A percentile compares a stretch with the other conserved stretches of the same genome.
These are phyloP conservation scores for Vireo griseus DNA, from an alignment of 2,797 vertebrate genomes.

Conservation along the genomic window DNA sequence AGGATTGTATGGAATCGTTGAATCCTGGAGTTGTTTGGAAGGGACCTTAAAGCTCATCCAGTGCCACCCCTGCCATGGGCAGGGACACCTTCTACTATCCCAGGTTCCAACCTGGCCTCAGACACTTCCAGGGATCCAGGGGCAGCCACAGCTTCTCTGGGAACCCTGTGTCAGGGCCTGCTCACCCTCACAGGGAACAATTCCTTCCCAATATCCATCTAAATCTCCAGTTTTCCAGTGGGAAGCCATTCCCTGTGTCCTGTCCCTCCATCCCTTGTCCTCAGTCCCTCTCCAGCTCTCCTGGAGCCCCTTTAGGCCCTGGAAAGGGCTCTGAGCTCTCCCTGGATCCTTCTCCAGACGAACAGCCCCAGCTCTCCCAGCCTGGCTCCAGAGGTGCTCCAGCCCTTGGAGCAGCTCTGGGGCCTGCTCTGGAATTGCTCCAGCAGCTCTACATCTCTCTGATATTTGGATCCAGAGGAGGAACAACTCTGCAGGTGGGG, in stretches of 20 bases:
- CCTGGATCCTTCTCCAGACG: background rate
- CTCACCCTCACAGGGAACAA: background rate
- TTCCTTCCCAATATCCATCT: fast-evolving
- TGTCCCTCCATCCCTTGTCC: background rate
- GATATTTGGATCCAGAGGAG: background rate
- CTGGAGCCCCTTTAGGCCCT: background rate
- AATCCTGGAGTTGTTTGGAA: background rate
- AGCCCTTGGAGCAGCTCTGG: fast-evolving
- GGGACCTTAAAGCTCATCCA: fast-evolving
- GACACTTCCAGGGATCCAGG: background rate
- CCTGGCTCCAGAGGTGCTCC: background rate
- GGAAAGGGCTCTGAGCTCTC: fast-evolving
- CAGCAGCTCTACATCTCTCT: fast-evolving
- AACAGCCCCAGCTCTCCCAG: background rate
- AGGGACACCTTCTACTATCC: fast-evolving
- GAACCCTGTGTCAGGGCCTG: background rate
- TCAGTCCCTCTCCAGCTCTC: background rate
- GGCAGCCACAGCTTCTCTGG: background rate
- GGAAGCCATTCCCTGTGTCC: background rate
- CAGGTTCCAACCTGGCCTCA: fast-evolving
- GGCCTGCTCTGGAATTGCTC: too few species aligned
- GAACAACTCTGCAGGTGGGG: background rate
- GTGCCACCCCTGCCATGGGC: background rate
- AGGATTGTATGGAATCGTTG: fast-evolving
- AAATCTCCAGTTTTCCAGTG: background rate